These are phyloP conservation scores for Anastrepha obliqua DNA, from an alignment of 1,140 invertebrate genomes.

Conservation along the genomic window DNA sequence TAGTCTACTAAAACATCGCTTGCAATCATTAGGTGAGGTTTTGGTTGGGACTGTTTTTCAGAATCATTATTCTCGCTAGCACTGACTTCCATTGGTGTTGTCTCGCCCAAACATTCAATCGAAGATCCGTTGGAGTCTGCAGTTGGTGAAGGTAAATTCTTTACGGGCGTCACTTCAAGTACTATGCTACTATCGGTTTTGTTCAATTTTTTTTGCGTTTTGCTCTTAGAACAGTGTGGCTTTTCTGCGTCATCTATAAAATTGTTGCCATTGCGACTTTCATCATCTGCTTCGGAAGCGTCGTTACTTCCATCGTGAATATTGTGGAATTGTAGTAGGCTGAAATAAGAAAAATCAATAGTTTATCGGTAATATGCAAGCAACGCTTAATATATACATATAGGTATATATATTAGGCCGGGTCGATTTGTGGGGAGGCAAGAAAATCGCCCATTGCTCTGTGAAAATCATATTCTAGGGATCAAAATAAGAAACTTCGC, in stretches of 20 bases:
- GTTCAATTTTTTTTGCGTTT: constrained; percentile 17
- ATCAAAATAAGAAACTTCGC: no score
- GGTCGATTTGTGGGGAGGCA: no score
- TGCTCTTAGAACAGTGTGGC: constrained; percentile 49
- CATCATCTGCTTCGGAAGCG: constrained; percentile 69
- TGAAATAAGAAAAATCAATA: constrained; percentile 67
- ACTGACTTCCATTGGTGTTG: background rate
- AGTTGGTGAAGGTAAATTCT: constrained; percentile 54
- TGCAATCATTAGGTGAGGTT: background rate
- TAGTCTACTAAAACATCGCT: constrained; percentile 59
- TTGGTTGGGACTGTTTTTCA: background rate
- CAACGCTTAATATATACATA: background rate
- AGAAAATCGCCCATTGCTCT: no score
- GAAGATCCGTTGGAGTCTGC: constrained; percentile 53
- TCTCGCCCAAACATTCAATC: constrained; percentile 54
- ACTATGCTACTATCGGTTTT: constrained; percentile 4
- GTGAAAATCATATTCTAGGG: no score
- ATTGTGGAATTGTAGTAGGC: constrained; percentile 83
- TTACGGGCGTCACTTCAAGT: constrained; percentile 37
- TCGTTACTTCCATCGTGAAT: constrained; percentile 80
- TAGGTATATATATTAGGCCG: no score
- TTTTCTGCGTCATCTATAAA: constrained; percentile 74
- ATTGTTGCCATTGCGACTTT: constrained; percentile 62
- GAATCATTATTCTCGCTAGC: constrained; percentile 54
- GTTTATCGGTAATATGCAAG: background rate